Evolutionary conservation across 1,140 invertebrate genomes (phyloP), one percentile per base, ranked within the genome.

Genomic region (Habropoda laboriosa): DNA sequence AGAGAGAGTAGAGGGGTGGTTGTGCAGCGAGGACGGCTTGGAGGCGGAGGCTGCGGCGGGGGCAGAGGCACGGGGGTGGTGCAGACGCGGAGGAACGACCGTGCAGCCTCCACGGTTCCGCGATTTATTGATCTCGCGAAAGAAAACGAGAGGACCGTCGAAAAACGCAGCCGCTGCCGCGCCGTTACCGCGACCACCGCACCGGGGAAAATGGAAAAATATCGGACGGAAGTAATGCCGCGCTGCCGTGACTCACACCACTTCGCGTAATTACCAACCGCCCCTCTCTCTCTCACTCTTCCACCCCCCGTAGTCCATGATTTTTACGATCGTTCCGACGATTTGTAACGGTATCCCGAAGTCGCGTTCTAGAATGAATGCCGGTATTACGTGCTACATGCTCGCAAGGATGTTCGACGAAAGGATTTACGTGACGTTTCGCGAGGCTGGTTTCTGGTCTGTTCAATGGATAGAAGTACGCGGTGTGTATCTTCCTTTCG

Each of bases 51-150:
- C 13, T 21, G 6, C 3, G 21, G 12, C 16, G 61, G 27, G 60
- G 49, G 51, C 27, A 67, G 30, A 61, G 27, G 58, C 58, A 27
- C 5, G 42, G 70, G 55, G 21, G 6, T 61, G 49, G 55, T 70
- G 66, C 64, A 68, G 63, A 76, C 76, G 35, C 79, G 60, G 55
- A 85, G 75, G 74, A 74, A 85, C 47, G 67, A 82, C 64, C 55
- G 45, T 74, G 60, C 78, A 79, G 66, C 58, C 61, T 76, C 51
- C 51, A 79, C 67, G 82, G 70, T 86, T 80, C 64, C 61, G 79
- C 77, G 64, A 87, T 87, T 88, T 86, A 86, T 87, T 80, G 81
- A 87, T 86, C 70, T 68, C 57, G 35, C 73, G 67, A 78, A 86
- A 71, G 64, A 83, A 86, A 86, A 70, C 83, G 47, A 67, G 53